Evolutionary conservation across 2,888 invertebrate species (phyloP).

Genomic region (Drosophila lutescens): DNA sequence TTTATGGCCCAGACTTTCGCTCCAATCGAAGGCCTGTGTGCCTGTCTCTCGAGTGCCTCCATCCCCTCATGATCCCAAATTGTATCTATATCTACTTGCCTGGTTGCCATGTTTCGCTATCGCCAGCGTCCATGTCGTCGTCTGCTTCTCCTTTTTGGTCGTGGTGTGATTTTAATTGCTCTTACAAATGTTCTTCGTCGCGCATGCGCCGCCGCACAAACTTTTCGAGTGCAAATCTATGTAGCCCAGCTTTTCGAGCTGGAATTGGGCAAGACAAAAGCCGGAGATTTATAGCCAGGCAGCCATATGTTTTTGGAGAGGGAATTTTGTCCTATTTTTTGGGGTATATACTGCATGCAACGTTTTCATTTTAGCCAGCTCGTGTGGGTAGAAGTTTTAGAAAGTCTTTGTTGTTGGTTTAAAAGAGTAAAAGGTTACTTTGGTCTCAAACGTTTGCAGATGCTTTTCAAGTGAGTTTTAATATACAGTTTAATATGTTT

Average conservation of each 20-base stretch:
- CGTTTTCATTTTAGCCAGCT: slow-evolving; percentile 22
- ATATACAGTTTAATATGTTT: background rate
- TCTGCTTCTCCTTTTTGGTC: slow-evolving; percentile 56
- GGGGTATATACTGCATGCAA: slow-evolving; percentile 22
- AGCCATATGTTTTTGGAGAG: slow-evolving; percentile 38
- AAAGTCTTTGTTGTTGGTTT: background rate
- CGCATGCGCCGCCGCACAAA: slow-evolving; percentile 50
- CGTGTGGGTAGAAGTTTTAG: slow-evolving; percentile 29
- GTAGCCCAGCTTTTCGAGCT: slow-evolving; percentile 44
- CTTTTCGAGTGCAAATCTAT: slow-evolving; percentile 73
- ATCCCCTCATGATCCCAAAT: background rate
- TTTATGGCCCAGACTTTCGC: slow-evolving; percentile 62
- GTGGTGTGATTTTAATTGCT: slow-evolving; percentile 79
- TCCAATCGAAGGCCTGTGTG: slow-evolving; percentile 33
- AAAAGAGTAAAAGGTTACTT: background rate
- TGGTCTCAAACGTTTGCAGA: background rate
- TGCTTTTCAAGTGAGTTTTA: background rate
- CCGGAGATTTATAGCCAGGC: slow-evolving; percentile 59
- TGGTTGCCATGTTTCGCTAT: slow-evolving; percentile 54
- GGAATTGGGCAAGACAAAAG: slow-evolving; percentile 51
- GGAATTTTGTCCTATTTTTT: slow-evolving; percentile 25
- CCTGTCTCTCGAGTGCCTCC: slow-evolving; percentile 1
- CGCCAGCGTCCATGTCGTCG: slow-evolving; percentile 54
- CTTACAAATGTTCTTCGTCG: slow-evolving; percentile 70
- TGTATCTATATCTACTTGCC: slow-evolving; percentile 46